Conservation (phyloP, 2,113 vertebrate genomes). For the Benitochromis conjunctus region DNA sequence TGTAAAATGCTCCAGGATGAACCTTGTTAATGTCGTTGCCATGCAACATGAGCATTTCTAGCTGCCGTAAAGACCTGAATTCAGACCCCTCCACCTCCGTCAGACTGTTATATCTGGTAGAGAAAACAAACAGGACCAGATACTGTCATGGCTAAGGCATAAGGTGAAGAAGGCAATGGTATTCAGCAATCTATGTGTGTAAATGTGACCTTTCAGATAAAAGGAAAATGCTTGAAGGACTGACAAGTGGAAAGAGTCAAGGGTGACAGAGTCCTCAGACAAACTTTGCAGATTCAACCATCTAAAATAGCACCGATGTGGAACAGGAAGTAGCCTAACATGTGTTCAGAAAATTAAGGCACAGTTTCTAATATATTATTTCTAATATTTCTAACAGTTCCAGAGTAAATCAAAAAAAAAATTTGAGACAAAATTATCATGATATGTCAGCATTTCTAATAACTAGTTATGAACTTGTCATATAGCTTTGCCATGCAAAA, state of each 20-base stretch:
- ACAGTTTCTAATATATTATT: background rate
- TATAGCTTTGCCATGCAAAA: background rate
- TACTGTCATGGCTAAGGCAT: background rate
- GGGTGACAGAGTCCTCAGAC: background rate
- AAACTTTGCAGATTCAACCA: background rate
- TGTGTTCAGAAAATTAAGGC: background rate
- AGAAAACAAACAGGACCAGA: constrained; percentile 3
- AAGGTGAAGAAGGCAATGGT: background rate
- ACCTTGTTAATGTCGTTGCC: constrained; percentile 74
- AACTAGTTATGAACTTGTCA: background rate
- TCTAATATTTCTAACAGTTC: background rate
- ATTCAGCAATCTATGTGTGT: background rate
- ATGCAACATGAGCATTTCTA: constrained; percentile 81
- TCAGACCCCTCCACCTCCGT: constrained; percentile 67
- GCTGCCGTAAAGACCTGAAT: constrained; percentile 66
- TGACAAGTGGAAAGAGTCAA: background rate
- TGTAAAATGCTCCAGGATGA: constrained; percentile 70
- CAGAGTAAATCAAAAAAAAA: background rate
- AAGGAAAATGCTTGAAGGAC: background rate
- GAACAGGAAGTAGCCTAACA: background rate
- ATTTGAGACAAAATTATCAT: background rate
- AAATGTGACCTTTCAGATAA: background rate
- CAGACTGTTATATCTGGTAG: constrained; percentile 77
- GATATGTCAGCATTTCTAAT: background rate
- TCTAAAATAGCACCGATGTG: background rate